Evolutionary conservation across 2,888 invertebrate species (phyloP).

Genomic region (Synergus japonicus): DNA sequence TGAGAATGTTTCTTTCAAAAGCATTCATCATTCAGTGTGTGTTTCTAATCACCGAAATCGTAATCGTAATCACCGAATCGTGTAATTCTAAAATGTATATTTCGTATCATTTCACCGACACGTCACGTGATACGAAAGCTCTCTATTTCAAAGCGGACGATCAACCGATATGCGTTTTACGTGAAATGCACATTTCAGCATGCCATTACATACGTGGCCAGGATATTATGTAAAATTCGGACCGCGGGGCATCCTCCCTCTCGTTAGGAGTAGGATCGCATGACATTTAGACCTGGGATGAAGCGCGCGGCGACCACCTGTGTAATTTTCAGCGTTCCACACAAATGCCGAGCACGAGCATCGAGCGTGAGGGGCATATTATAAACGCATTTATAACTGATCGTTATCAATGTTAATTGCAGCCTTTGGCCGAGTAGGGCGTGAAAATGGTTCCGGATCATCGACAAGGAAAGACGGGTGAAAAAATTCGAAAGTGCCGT

Average conservation of each 20-base stretch:
- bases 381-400: constrained; percentile 63
- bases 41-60: constrained; percentile 15
- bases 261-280: constrained; percentile 41
- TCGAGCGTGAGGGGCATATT: constrained; percentile 59
- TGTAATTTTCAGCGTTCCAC: constrained; percentile 56
- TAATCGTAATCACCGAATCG: not conserved
- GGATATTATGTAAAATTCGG: constrained; percentile 59
- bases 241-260: constrained; percentile 48
- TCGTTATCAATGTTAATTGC: constrained; percentile 66
- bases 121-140: constrained; percentile 38
- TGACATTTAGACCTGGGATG: constrained; percentile 44
- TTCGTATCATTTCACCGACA: constrained; percentile 8
- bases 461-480: constrained; percentile 24
- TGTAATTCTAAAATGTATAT: constrained; percentile 5
- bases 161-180: constrained; percentile 52
- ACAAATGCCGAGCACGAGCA: constrained; percentile 55
- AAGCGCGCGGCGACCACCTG: constrained; percentile 46
- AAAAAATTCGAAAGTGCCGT: constrained; percentile 36
- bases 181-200: constrained; percentile 56
- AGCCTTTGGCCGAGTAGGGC: constrained; percentile 43
- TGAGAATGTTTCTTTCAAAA: not conserved
- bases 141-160: constrained; percentile 47
- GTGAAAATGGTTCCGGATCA: constrained; percentile 40
- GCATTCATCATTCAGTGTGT: not conserved
- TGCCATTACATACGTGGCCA: constrained; percentile 54